Evolutionary conservation across 1,140 invertebrate genomes (phyloP).

Genomic region (Metopolophium dirhodum): DNA sequence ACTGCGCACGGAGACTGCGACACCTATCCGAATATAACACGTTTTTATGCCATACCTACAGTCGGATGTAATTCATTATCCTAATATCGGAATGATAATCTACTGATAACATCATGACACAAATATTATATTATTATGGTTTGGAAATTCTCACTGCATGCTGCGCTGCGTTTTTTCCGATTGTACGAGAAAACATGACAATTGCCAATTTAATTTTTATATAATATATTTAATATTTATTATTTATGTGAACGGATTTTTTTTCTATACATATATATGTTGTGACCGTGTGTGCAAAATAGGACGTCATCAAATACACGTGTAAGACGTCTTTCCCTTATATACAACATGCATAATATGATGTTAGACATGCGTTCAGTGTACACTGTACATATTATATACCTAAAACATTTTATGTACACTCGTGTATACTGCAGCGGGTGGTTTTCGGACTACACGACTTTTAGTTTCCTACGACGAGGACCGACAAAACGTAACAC

Average conservation of each 20-base stretch:
- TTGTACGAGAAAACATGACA: not conserved
- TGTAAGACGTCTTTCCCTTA: not conserved
- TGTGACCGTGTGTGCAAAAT: not conserved
- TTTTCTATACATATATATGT: not conserved
- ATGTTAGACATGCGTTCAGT: not conserved
- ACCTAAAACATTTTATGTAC: too few species aligned
- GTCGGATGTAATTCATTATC: not conserved
- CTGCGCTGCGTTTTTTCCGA: not conserved
- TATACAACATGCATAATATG: not conserved
- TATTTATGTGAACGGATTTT: not conserved
- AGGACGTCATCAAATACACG: not conserved
- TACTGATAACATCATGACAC: not conserved
- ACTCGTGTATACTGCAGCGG: not conserved
- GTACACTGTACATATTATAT: not conserved
- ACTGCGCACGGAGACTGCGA: not conserved
- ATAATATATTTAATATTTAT: not conserved
- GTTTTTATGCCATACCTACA: not conserved
- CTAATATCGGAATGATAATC: not conserved
- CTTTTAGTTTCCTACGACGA: not conserved
- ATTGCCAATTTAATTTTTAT: not conserved
- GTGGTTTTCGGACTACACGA: slow-evolving; percentile 36
- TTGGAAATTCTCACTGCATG: not conserved
- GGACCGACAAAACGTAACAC: not conserved
- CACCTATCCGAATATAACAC: not conserved
- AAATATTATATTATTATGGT: not conserved